Conservation (phyloP, 2,888 invertebrate genomes). For the Platypus cylindrus region DNA sequence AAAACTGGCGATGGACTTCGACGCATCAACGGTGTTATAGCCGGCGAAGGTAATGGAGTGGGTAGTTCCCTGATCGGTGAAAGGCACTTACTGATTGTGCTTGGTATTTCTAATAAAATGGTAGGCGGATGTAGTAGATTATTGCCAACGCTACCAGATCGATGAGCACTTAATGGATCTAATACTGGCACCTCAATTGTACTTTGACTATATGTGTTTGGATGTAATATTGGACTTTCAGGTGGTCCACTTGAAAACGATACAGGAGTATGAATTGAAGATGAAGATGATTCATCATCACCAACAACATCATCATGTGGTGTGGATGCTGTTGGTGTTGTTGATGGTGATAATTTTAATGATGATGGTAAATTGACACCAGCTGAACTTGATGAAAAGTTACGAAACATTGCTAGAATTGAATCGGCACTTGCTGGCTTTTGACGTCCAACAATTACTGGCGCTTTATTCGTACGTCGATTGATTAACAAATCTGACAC, state of each 20-base stretch:
- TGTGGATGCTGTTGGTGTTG: constrained; percentile 61
- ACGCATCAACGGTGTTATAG: constrained; percentile 51
- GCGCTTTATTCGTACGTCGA: constrained; percentile 21
- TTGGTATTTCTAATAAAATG: constrained; percentile 65
- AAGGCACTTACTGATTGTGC: constrained; percentile 60
- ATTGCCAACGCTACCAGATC: constrained; percentile 41
- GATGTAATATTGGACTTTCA: constrained; percentile 47
- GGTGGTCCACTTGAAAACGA: constrained; percentile 44
- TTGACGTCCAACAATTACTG: constrained; percentile 37
- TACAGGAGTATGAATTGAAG: constrained; percentile 49
- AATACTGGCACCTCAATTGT: constrained; percentile 46
- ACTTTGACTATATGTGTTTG: constrained; percentile 24
- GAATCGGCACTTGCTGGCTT: constrained; percentile 70
- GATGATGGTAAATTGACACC: constrained; percentile 48
- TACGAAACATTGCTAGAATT: constrained; percentile 65
- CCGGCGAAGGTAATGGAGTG: constrained; percentile 60
- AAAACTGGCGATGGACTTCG: constrained; percentile 12
- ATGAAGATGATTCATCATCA: constrained; percentile 59
- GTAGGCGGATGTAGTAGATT: constrained; percentile 60
- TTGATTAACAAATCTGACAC: constrained; percentile 32
- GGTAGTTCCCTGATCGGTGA: constrained; percentile 69
- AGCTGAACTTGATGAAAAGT: constrained; percentile 52
- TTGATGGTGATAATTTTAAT: constrained; percentile 51
- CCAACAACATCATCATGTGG: constrained; percentile 60
- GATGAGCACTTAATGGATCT: constrained; percentile 56